Evolutionary conservation across 2,113 vertebrate species (phyloP).

Genomic region (Tragelaphus imberbis): DNA sequence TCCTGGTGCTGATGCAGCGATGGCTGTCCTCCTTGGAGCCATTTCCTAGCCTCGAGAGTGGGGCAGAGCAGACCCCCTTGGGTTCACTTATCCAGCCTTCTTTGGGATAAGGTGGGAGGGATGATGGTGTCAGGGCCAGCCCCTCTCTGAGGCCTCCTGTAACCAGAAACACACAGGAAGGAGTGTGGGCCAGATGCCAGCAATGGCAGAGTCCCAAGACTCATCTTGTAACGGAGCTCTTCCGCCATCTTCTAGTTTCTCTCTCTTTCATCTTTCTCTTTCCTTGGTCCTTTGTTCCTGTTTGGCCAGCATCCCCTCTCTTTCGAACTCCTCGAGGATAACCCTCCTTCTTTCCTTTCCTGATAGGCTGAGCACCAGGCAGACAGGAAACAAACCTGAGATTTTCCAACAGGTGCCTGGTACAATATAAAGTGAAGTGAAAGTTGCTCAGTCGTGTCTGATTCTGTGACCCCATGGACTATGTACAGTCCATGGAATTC

Average conservation of each 20-base stretch:
- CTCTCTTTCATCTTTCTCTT: fast-evolving
- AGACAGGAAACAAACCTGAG: neutral
- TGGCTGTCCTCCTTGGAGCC: fast-evolving
- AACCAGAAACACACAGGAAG: neutral
- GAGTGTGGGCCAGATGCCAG: neutral
- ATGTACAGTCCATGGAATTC: neutral
- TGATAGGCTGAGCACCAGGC: neutral
- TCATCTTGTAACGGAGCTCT: neutral
- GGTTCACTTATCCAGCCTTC: neutral
- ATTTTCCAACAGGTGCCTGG: neutral
- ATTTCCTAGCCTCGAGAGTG: neutral
- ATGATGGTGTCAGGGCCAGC: neutral
- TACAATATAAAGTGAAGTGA: neutral
- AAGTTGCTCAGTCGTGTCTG: neutral
- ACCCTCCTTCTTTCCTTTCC: neutral
- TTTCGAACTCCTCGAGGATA: neutral
- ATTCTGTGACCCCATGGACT: neutral
- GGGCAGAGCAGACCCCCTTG: neutral
- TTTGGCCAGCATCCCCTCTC: too few relatives aligned
- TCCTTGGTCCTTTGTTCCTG: neutral
- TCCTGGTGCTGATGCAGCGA: neutral
- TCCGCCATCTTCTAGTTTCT: neutral
- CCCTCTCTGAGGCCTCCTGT: neutral
- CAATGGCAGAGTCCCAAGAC: neutral
- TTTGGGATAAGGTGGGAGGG: neutral